phyloP scores from a whole-genome alignment of 1,140 invertebrate species.

The Armadillidium nasatum region DNA sequence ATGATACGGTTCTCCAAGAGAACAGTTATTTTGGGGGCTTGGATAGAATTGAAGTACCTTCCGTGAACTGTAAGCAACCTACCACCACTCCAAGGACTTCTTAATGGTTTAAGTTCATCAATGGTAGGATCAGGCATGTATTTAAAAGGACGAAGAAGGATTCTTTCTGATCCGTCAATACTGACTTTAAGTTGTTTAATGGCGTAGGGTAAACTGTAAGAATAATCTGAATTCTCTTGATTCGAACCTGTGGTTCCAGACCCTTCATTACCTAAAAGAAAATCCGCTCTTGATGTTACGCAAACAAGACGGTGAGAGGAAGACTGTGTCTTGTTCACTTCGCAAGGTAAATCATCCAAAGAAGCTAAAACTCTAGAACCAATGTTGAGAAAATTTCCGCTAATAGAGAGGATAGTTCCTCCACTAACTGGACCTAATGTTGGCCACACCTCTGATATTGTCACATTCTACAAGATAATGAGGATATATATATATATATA shows the following conservation, averaged over 20 bases:
- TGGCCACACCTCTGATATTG: conserved; percentile 73
- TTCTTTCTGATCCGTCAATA: conserved; percentile 75
- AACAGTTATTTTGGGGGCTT: conserved; percentile 42
- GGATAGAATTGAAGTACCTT: conserved; percentile 79
- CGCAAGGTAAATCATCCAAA: conserved; percentile 81
- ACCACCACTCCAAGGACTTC: conserved; percentile 85
- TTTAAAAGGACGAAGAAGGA: conserved; percentile 66
- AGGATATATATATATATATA: background rate
- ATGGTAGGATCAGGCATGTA: conserved; percentile 89
- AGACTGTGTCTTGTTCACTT: conserved; percentile 63
- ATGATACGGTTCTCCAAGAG: conserved; percentile 37
- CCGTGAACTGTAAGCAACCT: conserved; percentile 88
- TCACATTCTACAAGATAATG: conserved; percentile 57
- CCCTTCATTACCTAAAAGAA: conserved; percentile 78
- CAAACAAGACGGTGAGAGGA: conserved; percentile 51
- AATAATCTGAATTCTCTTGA: conserved; percentile 26
- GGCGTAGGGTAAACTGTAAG: conserved; percentile 9
- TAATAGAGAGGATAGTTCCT: conserved; percentile 84
- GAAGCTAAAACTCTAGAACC: conserved; percentile 81
- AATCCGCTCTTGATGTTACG: conserved; percentile 74
- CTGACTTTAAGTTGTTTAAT: conserved; percentile 52
- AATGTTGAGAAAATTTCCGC: conserved; percentile 86
- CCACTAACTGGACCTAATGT: conserved; percentile 84
- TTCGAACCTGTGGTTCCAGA: background rate
- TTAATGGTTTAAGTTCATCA: conserved; percentile 81